Evolutionary conservation across 2,797 vertebrate genomes (phyloP).

Genomic region (Acomys russatus): DNA sequence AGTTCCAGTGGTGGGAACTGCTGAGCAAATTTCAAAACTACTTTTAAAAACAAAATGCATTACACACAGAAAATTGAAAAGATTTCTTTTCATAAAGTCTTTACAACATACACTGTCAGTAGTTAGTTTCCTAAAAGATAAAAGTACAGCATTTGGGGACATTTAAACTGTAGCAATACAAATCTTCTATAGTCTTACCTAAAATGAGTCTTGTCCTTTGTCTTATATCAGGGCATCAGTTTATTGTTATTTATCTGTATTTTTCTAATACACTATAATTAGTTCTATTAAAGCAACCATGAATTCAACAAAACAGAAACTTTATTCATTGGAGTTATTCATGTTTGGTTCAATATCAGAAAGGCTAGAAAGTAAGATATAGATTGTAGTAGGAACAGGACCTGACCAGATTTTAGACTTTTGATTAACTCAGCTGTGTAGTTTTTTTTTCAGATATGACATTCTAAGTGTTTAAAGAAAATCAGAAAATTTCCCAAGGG

Average conservation of each 20-base stretch:
- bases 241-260: not conserved
- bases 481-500: conserved; percentile 82
- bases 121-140: not conserved
- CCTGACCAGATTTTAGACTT: conserved; percentile 85
- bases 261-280: conserved; percentile 93
- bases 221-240: not conserved
- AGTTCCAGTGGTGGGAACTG: not conserved
- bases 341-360: conserved; percentile 87
- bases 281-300: conserved; percentile 89
- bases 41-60: conserved; percentile 20
- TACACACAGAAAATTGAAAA: not conserved
- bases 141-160: not conserved
- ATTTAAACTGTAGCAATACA: not conserved
- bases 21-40: not conserved
- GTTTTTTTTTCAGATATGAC: conserved; percentile 85
- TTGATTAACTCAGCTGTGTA: conserved; percentile 81
- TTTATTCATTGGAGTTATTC: conserved; percentile 86
- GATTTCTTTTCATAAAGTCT: not conserved
- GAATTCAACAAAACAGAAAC: conserved; percentile 97
- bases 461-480: conserved; percentile 76
- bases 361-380: conserved; percentile 77
- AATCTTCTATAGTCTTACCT: not conserved
- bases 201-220: not conserved
- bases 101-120: not conserved
- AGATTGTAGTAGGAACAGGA: conserved; percentile 73